These are phyloP conservation scores for Parapsyche elsis DNA, from an alignment of 1,140 invertebrate genomes.

Conservation along the genomic window DNA sequence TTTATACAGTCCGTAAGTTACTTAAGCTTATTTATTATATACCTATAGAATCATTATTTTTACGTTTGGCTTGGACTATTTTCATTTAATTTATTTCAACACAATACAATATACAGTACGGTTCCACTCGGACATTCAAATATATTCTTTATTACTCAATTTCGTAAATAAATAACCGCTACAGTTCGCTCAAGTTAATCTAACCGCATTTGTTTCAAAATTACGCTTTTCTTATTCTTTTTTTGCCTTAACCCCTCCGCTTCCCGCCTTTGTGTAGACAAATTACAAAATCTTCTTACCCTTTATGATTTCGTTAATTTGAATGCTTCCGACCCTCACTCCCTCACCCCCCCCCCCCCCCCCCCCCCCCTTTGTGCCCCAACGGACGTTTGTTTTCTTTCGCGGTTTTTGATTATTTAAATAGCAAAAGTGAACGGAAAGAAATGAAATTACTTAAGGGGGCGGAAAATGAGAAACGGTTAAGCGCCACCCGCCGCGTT, in stretches of 20 bases:
- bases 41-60: no score
- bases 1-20: no score
- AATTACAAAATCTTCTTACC: slow-evolving; percentile 30
- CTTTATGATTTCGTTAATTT: slow-evolving; percentile 34
- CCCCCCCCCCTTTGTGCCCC: neutral
- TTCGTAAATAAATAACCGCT: neutral
- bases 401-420: slow-evolving; percentile 47
- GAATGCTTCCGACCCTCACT: neutral
- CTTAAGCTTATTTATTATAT: no score
- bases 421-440: slow-evolving; percentile 36
- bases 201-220: neutral
- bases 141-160: neutral
- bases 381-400: slow-evolving; percentile 26
- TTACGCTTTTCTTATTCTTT: neutral
- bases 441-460: slow-evolving; percentile 53
- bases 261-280: neutral
- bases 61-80: no score
- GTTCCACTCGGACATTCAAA: no score
- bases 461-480: slow-evolving; percentile 50
- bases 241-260: no score
- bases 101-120: neutral
- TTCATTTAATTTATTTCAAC: neutral
- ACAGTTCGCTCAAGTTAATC: neutral
- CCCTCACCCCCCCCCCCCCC: neutral
- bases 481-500: slow-evolving; percentile 20